Conservation (phyloP, 2,113 vertebrate genomes). For the Balaeniceps rex region DNA sequence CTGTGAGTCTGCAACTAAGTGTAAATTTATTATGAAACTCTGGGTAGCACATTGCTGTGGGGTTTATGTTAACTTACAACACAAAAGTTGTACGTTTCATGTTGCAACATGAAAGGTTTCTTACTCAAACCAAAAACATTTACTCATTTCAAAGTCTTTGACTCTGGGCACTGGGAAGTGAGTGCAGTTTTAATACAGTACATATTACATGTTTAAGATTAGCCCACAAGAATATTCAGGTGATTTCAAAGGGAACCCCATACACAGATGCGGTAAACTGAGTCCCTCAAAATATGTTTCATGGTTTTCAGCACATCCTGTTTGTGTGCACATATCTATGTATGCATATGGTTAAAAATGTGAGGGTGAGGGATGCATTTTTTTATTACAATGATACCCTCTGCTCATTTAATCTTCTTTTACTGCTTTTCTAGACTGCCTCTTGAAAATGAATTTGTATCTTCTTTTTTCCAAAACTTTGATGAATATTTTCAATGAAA, state of each 20-base stretch:
- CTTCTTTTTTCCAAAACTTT: background rate
- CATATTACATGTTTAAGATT: background rate
- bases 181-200: background rate
- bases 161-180: background rate
- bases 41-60: background rate
- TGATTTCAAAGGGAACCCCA: background rate
- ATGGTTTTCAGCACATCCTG: background rate
- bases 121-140: background rate
- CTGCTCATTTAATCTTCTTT: background rate
- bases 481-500: background rate
- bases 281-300: background rate
- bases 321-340: rapidly evolving
- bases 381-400: background rate
- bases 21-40: background rate
- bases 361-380: background rate
- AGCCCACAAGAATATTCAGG: background rate
- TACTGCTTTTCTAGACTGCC: background rate
- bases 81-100: background rate
- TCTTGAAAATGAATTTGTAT: background rate
- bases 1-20: background rate
- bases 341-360: background rate
- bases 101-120: background rate
- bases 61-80: background rate
- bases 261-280: background rate
- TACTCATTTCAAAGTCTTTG: background rate